Conservation (phyloP, 2,888 invertebrate genomes). For the Pomacea canaliculata region DNA sequence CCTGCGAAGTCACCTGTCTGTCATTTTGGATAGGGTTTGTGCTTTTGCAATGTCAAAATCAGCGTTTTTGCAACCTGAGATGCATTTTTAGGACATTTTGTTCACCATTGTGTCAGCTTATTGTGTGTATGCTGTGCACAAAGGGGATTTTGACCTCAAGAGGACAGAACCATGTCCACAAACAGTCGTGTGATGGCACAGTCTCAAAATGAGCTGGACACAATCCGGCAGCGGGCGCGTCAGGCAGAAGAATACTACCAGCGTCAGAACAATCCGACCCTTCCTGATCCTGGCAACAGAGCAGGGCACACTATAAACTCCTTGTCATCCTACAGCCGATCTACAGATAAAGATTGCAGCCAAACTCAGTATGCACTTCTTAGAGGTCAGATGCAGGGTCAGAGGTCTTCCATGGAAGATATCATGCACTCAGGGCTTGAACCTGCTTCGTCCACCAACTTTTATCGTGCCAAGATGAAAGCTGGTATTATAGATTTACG, state of each 20-base stretch:
- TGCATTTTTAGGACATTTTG: no score
- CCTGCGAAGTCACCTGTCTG: no score
- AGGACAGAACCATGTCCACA: no score
- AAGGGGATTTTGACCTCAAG: no score
- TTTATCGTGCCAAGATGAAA: constrained; percentile 41
- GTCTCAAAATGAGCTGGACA: constrained; percentile 44
- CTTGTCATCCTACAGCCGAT: constrained; percentile 23
- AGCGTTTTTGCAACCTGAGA: no score
- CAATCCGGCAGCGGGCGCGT: constrained; percentile 52
- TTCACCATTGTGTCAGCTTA: no score
- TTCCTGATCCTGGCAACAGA: constrained; percentile 22
- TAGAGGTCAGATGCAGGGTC: constrained; percentile 33
- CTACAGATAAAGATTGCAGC: constrained; percentile 29
- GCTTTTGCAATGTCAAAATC: no score
- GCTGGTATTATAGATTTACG: constrained; percentile 44
- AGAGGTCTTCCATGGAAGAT: constrained; percentile 32
- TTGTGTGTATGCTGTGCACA: no score
- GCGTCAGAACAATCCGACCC: constrained; percentile 41
- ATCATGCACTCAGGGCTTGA: constrained; percentile 33
- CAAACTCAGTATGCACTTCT: constrained; percentile 34
- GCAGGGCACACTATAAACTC: constrained; percentile 21
- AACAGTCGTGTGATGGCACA: constrained; percentile 26
- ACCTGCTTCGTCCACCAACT: constrained; percentile 38
- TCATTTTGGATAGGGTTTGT: no score
- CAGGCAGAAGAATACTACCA: constrained; percentile 61